Base-by-base conservation (phyloP, 2,113 vertebrate genomes). In the Microtus ochrogaster region DNA sequence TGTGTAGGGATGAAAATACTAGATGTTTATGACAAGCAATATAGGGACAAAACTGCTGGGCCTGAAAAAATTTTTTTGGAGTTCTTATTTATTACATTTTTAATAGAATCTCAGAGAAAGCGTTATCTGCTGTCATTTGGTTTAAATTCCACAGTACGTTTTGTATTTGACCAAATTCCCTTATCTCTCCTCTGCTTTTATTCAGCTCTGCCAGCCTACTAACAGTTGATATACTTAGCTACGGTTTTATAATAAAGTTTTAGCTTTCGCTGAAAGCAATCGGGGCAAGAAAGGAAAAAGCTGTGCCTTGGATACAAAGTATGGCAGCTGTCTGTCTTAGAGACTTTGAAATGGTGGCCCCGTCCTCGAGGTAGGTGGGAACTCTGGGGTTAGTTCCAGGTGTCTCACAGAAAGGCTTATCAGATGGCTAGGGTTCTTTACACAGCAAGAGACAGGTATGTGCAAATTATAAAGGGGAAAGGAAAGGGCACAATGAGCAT, bases 41-140 rank as follows among this genome's bases (percentile, higher is more conserved):
- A 93, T 39, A 89, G 63, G 97, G 92, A 98, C 91, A 97, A 90
- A 96, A 93, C 58, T 93, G 77, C 66, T 72, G 16, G 30, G 10
- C 7, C n/a, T 78, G 49, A 0, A 6, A 6, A 76, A 97, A 2
- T 91, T 95, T 97, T 96, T 96, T 96, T 97, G 91, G 81, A 82
- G 97, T 98, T 98, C 97, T 98, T 98, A 98, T 98, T 98, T 98
- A 98, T 98, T 98, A 97, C 96, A 97, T 98, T 98, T 98, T 98
- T 98, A 98, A 99, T 98, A 98, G 98, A 98, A 99, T 98, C 95
- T 95, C 98, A 96, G 98, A 96, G 88, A 92, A 97, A 96, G 96
- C 78, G 97, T 99, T 99, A 99, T 99, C 98, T 98, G 97, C 98
- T 98, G 98, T 98, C 97, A 98, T 98, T 98, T 97, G 98, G 97